phyloP scores from a whole-genome alignment of 2,797 vertebrate species.

The Typhlichthys subterraneus region DNA sequence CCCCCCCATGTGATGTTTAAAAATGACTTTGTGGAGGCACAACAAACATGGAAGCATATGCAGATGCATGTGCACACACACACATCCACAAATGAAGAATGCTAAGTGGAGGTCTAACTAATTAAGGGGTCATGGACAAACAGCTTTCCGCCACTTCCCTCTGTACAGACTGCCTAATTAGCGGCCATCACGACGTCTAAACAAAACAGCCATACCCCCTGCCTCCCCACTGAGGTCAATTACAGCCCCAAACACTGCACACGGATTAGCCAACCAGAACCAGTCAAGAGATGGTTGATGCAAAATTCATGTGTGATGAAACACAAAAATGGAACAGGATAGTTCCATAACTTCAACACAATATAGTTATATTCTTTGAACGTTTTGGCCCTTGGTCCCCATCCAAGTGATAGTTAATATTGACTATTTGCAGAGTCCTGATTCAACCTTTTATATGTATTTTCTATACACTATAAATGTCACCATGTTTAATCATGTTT shows the following conservation, averaged over 20 bases:
- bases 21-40: neutral
- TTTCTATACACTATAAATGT: too few relatives aligned
- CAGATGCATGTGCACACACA: neutral
- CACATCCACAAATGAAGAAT: slow-evolving; percentile 6
- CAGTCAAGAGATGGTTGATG: slow-evolving; percentile 7
- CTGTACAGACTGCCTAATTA: slow-evolving; percentile 19
- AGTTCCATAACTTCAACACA: neutral
- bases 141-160: slow-evolving; percentile 34
- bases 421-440: too few relatives aligned
- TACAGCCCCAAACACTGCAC: slow-evolving; percentile 46
- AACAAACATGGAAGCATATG: neutral
- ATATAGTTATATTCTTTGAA: too few relatives aligned
- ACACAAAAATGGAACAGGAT: too few relatives aligned
- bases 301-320: slow-evolving; percentile 24
- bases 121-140: slow-evolving; percentile 51
- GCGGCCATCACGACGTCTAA: slow-evolving; percentile 31
- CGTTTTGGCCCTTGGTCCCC: too few relatives aligned
- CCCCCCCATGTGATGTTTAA: neutral
- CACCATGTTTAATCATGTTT: too few relatives aligned
- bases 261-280: slow-evolving; percentile 5
- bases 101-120: slow-evolving; percentile 37
- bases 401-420: too few relatives aligned
- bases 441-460: too few relatives aligned
- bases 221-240: slow-evolving; percentile 38
- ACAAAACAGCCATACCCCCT: slow-evolving; percentile 7